Conservation (phyloP, 2,797 vertebrate species). For the Enteromius trimaculatus region DNA sequence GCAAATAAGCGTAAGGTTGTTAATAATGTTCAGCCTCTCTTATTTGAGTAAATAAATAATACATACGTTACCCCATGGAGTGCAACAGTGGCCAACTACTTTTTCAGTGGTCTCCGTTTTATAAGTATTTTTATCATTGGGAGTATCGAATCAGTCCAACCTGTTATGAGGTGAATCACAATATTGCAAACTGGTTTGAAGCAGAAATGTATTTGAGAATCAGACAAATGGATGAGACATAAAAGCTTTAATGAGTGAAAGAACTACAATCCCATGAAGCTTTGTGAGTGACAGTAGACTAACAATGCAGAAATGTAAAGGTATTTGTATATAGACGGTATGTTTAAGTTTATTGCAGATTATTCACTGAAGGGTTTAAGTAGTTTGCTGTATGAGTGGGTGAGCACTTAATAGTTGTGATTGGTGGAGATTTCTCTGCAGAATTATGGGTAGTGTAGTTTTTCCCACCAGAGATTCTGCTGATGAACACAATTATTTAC, state of each 20-base stretch:
- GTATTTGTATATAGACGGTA: background rate
- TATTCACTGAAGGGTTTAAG: background rate
- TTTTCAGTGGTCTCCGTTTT: background rate
- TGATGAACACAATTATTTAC: background rate
- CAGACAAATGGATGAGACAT: background rate
- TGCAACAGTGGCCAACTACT: background rate
- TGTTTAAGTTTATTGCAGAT: background rate
- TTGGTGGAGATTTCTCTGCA: background rate
- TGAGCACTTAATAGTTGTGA: background rate
- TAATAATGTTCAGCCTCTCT: background rate
- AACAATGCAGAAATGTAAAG: background rate
- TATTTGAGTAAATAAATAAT: background rate
- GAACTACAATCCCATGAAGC: background rate
- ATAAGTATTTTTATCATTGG: background rate
- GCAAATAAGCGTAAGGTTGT: background rate
- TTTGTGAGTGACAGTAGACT: background rate
- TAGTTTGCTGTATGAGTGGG: background rate
- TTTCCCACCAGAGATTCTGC: background rate
- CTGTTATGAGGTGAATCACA: background rate
- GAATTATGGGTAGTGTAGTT: conserved; percentile 1
- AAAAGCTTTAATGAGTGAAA: background rate
- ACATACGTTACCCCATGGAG: background rate
- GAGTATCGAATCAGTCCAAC: background rate
- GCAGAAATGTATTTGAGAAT: background rate
- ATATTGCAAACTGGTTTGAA: background rate